Percentiles rank a stretch among this genome's conserved stretches.
phyloP scores from a whole-genome alignment of 1,140 invertebrate genomes.

The Orussus abietinus region DNA sequence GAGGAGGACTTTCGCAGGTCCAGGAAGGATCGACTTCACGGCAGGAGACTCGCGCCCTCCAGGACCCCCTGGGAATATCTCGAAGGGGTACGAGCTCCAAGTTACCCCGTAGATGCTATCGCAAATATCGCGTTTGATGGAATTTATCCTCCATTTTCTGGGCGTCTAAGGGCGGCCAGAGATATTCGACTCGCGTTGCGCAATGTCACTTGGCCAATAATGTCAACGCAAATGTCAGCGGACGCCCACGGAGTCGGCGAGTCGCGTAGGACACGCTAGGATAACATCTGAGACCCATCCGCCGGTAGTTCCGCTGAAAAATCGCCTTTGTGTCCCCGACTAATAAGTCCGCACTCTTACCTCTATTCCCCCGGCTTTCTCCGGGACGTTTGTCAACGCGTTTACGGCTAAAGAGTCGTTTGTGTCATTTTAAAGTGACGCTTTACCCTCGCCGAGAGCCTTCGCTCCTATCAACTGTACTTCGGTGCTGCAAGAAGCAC shows the following conservation, averaged over 20 bases:
- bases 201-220: slow-evolving; percentile 20
- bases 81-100: slow-evolving; percentile 43
- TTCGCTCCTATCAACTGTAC: too few relatives aligned
- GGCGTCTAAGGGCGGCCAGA: background rate
- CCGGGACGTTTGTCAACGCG: background rate
- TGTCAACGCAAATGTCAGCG: slow-evolving; percentile 33
- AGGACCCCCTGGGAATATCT: slow-evolving; percentile 41
- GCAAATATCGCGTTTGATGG: slow-evolving; percentile 30
- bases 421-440: too few relatives aligned
- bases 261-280: slow-evolving; percentile 28
- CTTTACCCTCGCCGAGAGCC: background rate
- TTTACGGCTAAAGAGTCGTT: too few relatives aligned
- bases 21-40: slow-evolving; percentile 17
- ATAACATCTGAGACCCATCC: slow-evolving; percentile 18
- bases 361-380: slow-evolving; percentile 6
- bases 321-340: too few relatives aligned
- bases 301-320: too few relatives aligned
- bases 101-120: slow-evolving; percentile 15
- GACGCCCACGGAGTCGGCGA: slow-evolving; percentile 32
- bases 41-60: slow-evolving; percentile 27
- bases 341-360: too few relatives aligned
- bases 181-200: slow-evolving; percentile 22
- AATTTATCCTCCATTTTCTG: slow-evolving; percentile 13
- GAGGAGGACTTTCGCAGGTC: slow-evolving; percentile 16
- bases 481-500: too few relatives aligned